phyloP scores from a whole-genome alignment of 2,797 vertebrate genomes.

The Graptemys geographica region DNA sequence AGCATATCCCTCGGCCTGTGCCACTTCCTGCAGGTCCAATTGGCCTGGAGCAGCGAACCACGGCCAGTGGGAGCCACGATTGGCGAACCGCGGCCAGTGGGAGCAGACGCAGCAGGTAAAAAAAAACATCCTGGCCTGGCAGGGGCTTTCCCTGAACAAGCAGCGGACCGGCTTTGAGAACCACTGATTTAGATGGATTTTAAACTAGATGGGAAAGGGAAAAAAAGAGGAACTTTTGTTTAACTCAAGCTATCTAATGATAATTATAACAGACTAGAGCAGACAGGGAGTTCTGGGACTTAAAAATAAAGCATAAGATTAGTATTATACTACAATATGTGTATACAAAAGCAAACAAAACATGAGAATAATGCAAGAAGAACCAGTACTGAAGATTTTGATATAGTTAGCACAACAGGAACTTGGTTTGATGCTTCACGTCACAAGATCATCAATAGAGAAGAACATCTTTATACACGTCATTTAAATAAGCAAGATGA shows the following conservation, averaged over 20 bases:
- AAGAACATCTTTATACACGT: slow-evolving; percentile 45
- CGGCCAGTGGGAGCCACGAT: too few species aligned
- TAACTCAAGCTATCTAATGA: neutral
- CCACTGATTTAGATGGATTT: neutral
- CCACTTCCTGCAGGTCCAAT: too few species aligned
- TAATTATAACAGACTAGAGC: neutral
- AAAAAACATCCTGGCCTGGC: too few species aligned
- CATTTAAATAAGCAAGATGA: slow-evolving; percentile 28
- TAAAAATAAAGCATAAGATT: slow-evolving; percentile 25
- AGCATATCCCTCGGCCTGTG: too few species aligned
- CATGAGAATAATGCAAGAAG: slow-evolving; percentile 50
- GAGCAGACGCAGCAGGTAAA: too few species aligned
- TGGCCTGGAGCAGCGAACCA: too few species aligned
- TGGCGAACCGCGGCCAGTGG: too few species aligned
- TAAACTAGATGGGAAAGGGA: neutral
- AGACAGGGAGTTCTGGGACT: neutral
- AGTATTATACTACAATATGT: slow-evolving; percentile 22
- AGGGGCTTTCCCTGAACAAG: too few species aligned
- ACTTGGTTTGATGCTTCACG: slow-evolving; percentile 35
- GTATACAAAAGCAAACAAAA: neutral
- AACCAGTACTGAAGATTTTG: slow-evolving; percentile 34
- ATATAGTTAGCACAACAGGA: slow-evolving; percentile 65
- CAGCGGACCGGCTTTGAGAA: too few species aligned
- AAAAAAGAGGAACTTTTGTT: neutral
- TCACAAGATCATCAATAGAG: slow-evolving; percentile 50